These are phyloP conservation scores for Nymphalis urticae DNA, from an alignment of 2,888 invertebrate species.

Conservation along the genomic window DNA sequence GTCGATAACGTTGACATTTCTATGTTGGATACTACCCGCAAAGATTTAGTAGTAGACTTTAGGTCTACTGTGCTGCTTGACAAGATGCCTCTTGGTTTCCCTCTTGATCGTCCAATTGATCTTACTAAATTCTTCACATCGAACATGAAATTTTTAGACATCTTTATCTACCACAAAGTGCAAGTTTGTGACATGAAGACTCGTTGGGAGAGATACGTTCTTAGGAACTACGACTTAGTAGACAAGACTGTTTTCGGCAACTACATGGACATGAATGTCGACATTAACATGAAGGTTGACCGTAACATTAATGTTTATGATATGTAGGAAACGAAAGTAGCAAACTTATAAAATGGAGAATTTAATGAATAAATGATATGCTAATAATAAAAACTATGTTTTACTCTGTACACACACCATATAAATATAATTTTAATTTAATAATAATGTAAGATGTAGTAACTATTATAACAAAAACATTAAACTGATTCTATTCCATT, in stretches of 20 bases:
- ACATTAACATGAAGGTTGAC: conserved; percentile 4
- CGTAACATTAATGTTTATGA: conserved; percentile 6
- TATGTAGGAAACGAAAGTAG: neutral
- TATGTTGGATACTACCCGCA: conserved; percentile 69
- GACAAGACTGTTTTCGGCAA: conserved; percentile 53
- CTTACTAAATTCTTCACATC: conserved; percentile 82
- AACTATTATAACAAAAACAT: too few species aligned
- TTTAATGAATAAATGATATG: neutral
- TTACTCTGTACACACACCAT: too few species aligned
- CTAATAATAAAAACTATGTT: too few species aligned
- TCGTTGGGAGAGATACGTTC: conserved; percentile 63
- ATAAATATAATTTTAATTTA: too few species aligned
- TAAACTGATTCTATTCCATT: too few species aligned
- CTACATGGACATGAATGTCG: conserved; percentile 49
- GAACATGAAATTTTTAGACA: conserved; percentile 85
- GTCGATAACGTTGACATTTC: conserved; percentile 62
- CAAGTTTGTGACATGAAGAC: conserved; percentile 68
- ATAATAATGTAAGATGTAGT: too few species aligned
- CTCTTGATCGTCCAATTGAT: conserved; percentile 85
- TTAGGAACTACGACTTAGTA: conserved; percentile 59
- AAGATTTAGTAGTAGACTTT: conserved; percentile 63
- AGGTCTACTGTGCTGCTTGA: conserved; percentile 77
- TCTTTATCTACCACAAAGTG: conserved; percentile 83
- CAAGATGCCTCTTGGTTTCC: conserved; percentile 85
- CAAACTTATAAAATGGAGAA: neutral